Evolutionary conservation across 2,113 vertebrate species (phyloP).

Genomic region (Rhinolophus sinicus): DNA sequence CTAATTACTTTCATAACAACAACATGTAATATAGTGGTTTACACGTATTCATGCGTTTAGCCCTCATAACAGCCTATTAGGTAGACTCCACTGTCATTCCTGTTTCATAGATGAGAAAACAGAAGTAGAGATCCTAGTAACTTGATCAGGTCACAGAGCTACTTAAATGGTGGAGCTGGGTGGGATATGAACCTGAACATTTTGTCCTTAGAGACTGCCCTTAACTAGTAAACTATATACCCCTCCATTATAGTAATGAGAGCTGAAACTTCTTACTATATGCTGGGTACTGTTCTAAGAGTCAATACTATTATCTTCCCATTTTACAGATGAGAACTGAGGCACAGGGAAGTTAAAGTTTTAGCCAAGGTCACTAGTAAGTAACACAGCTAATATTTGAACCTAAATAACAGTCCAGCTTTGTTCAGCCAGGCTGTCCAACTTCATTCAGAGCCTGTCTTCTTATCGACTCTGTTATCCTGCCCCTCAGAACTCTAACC

Average conservation of each 20-base stretch:
- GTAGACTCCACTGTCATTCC: not conserved
- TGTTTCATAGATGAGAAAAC: not conserved
- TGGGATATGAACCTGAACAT: not conserved
- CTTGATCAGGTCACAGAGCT: not conserved
- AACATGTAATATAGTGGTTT: not conserved
- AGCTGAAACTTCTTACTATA: not conserved
- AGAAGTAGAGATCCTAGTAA: not conserved
- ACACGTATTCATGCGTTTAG: not conserved
- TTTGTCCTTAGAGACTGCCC: not conserved
- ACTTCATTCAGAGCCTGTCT: conserved; percentile 11
- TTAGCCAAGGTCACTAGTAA: not conserved
- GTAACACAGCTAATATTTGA: not conserved
- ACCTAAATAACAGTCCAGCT: not conserved
- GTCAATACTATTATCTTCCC: not conserved
- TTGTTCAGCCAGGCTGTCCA: not conserved
- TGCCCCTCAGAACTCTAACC: not conserved
- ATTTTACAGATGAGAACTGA: conserved; percentile 23
- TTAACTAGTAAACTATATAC: not conserved
- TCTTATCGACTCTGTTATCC: not conserved
- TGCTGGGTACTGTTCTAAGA: not conserved
- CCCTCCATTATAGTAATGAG: not conserved
- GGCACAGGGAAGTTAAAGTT: not conserved
- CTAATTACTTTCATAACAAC: not conserved
- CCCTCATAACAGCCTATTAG: not conserved
- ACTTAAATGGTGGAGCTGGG: not conserved